Percentiles rank a stretch among this genome's conserved stretches.
phyloP scores from a whole-genome alignment of 2,113 vertebrate genomes.

The Grantiella picta region DNA sequence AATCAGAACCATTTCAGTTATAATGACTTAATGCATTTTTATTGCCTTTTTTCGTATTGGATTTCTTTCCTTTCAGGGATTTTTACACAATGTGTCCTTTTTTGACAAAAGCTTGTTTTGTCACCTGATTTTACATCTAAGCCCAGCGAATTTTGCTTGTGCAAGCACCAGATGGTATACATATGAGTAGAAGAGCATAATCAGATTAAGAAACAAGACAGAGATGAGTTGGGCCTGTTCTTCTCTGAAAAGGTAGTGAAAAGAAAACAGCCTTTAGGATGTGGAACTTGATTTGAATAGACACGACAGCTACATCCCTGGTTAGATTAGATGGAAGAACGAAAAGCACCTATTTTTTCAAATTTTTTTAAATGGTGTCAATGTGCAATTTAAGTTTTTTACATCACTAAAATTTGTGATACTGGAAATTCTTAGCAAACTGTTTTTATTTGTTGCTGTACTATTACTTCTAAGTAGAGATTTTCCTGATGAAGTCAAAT shows the following conservation, averaged over 20 bases:
- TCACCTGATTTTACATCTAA: constrained; percentile 49
- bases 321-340: neutral
- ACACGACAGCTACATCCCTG: neutral
- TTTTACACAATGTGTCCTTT: constrained; percentile 2
- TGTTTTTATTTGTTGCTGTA: neutral
- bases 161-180: constrained; percentile 38
- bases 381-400: neutral
- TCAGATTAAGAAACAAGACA: constrained; percentile 52
- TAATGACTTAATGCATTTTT: neutral
- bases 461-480: neutral
- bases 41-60: neutral
- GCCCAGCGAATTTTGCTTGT: constrained; percentile 47
- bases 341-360: neutral
- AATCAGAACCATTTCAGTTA: neutral
- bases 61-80: neutral
- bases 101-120: constrained; percentile 27
- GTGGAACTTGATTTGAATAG: neutral
- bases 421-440: neutral
- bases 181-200: constrained; percentile 46
- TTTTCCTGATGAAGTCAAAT: neutral
- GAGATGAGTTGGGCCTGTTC: constrained; percentile 17
- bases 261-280: constrained; percentile 8
- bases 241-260: constrained; percentile 3
- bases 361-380: neutral
- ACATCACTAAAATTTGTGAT: neutral